These are phyloP conservation scores for Keiferia lycopersicella DNA, from an alignment of 2,888 invertebrate species.

Conservation along the genomic window DNA sequence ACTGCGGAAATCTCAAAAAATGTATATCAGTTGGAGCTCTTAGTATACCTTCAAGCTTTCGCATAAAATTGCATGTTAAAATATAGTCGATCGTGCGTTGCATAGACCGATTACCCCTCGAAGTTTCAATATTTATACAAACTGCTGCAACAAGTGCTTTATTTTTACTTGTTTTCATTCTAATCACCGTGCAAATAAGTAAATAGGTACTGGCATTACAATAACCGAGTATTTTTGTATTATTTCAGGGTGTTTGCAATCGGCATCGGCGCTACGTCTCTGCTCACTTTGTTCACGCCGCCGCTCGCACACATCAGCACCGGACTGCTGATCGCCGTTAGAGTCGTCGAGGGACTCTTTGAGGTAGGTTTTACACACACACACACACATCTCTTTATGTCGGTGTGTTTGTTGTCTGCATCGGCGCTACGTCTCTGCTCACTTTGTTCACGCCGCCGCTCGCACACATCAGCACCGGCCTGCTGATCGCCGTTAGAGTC, in stretches of 20 bases:
- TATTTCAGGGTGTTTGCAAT: conserved; percentile 84
- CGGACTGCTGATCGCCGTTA: conserved; percentile 84
- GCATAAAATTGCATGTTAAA: no score
- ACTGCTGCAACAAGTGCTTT: no score
- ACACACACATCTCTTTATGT: no score
- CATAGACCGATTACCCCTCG: no score
- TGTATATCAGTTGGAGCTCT: no score
- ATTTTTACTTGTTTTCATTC: no score
- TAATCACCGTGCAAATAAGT: no score
- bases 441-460: conserved; percentile 91
- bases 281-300: conserved; percentile 91
- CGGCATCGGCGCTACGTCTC: conserved; percentile 89
- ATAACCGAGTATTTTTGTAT: no score
- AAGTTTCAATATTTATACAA: no score
- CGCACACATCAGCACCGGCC: conserved; percentile 85
- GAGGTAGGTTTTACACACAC: conserved; percentile 78
- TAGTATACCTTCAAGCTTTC: no score
- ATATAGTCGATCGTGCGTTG: no score
- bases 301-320: conserved; percentile 87
- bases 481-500: conserved; percentile 87
- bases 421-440: conserved; percentile 88
- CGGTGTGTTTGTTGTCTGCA: conserved; percentile 90
- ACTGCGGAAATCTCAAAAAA: no score
- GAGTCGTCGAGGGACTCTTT: conserved; percentile 90
- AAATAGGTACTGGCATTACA: not conserved